A percentile compares a stretch with the other conserved stretches of the same genome.
Conservation (phyloP, 2,113 vertebrate species). For the Heloderma charlesbogerti region DNA sequence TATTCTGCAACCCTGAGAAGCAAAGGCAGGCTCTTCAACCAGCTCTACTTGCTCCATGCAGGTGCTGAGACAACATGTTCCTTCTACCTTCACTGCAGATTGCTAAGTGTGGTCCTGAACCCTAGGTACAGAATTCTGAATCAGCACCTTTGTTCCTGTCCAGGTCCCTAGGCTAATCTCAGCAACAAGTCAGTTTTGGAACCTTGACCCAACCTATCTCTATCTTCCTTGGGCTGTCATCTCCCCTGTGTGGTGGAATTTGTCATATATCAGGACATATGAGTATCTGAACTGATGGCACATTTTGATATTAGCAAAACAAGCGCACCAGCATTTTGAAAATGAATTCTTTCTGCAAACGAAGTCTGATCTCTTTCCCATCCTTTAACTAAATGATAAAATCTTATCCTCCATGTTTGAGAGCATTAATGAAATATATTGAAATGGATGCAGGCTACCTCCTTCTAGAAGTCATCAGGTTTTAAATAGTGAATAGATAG, state of each 20-base stretch:
- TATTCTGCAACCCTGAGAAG: too few relatives aligned
- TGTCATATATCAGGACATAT: not conserved
- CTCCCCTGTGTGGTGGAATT: too few relatives aligned
- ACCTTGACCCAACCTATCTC: not conserved
- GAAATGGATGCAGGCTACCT: slow-evolving; percentile 52
- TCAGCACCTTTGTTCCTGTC: not conserved
- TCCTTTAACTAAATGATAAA: slow-evolving; percentile 33
- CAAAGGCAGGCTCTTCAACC: too few relatives aligned
- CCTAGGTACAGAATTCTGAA: not conserved
- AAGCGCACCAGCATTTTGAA: not conserved
- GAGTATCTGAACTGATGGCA: not conserved
- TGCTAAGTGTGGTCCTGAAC: not conserved
- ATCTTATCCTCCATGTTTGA: slow-evolving; percentile 41
- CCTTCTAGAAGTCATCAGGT: slow-evolving; percentile 66
- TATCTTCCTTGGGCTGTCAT: not conserved
- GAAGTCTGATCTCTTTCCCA: not conserved
- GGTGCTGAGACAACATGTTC: too few relatives aligned
- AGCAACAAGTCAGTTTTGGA: not conserved
- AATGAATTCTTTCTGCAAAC: not conserved
- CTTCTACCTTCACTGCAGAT: not conserved
- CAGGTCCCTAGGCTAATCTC: not conserved
- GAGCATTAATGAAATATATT: slow-evolving; percentile 49
- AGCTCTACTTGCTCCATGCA: too few relatives aligned
- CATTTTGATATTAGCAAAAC: not conserved
- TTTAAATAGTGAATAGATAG: slow-evolving; percentile 68